phyloP scores from a whole-genome alignment of 2,888 invertebrate genomes.

The Tachina lurida region DNA sequence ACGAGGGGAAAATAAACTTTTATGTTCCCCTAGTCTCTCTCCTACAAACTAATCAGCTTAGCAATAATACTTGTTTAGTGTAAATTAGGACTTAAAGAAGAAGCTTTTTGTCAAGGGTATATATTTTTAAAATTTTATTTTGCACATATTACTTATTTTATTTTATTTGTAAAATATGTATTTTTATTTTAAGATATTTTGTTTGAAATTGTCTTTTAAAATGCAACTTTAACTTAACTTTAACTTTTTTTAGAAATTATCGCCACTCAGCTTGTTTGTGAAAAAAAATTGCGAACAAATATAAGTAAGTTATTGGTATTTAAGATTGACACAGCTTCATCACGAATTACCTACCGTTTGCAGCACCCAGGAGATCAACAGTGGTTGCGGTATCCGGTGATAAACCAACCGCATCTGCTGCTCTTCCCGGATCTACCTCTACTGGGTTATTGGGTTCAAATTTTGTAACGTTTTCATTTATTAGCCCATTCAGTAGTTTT shows the following conservation, averaged over 20 bases:
- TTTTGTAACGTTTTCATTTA: slow-evolving; percentile 70
- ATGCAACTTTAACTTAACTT: too few species aligned
- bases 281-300: background rate
- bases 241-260: slow-evolving; percentile 23
- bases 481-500: slow-evolving; percentile 70
- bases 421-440: slow-evolving; percentile 73
- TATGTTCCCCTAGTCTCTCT: too few species aligned
- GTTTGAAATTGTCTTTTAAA: too few species aligned
- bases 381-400: slow-evolving; percentile 77
- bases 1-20: too few species aligned
- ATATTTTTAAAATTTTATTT: too few species aligned
- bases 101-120: too few species aligned
- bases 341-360: slow-evolving; percentile 80
- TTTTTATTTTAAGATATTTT: too few species aligned
- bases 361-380: slow-evolving; percentile 79
- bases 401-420: slow-evolving; percentile 71
- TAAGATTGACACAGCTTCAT: slow-evolving; percentile 72
- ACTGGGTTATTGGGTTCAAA: slow-evolving; percentile 72
- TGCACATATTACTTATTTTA: too few species aligned
- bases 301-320: slow-evolving; percentile 4
- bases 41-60: too few species aligned
- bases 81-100: too few species aligned
- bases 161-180: too few species aligned
- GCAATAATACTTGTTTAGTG: too few species aligned
- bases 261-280: background rate